Percentiles rank a stretch among this genome's conserved stretches.
phyloP scores from a whole-genome alignment of 2,797 vertebrate genomes.

The Megaceryle alcyon region DNA sequence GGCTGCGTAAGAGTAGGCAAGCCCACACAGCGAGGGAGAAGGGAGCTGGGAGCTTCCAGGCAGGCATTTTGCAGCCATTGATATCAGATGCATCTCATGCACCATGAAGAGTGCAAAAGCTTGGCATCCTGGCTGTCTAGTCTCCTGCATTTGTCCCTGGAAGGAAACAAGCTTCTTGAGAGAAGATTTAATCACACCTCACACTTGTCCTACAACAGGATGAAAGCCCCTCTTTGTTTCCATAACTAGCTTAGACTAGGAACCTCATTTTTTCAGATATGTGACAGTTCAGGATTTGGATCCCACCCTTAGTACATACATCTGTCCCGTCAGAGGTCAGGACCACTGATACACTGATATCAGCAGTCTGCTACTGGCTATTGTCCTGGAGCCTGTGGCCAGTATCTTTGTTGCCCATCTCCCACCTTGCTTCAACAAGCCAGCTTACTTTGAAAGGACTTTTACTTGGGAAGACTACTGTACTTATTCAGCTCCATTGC shows the following conservation, averaged over 20 bases:
- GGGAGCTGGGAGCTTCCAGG: not conserved
- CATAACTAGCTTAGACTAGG: not conserved
- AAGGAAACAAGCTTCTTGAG: not conserved
- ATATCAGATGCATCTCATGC: not conserved
- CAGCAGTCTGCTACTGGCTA: not conserved
- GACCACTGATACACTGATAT: not conserved
- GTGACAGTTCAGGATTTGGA: not conserved
- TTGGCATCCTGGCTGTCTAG: not conserved
- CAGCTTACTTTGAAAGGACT: not conserved
- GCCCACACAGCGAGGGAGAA: not conserved
- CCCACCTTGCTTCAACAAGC: not conserved
- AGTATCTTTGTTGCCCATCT: not conserved
- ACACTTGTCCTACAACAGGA: not conserved
- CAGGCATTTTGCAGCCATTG: not conserved
- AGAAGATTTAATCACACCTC: not conserved
- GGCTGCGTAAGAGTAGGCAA: not conserved
- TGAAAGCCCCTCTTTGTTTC: not conserved
- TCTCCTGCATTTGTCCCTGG: not conserved
- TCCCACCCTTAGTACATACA: not conserved
- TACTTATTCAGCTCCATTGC: not conserved
- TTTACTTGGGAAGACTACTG: not conserved
- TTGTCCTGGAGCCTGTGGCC: not conserved
- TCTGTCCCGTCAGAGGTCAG: not conserved
- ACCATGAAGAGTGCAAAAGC: not conserved
- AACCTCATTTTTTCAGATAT: not conserved